These are phyloP conservation scores for Halcyon senegalensis DNA, from an alignment of 2,113 vertebrate genomes.

Conservation along the genomic window DNA sequence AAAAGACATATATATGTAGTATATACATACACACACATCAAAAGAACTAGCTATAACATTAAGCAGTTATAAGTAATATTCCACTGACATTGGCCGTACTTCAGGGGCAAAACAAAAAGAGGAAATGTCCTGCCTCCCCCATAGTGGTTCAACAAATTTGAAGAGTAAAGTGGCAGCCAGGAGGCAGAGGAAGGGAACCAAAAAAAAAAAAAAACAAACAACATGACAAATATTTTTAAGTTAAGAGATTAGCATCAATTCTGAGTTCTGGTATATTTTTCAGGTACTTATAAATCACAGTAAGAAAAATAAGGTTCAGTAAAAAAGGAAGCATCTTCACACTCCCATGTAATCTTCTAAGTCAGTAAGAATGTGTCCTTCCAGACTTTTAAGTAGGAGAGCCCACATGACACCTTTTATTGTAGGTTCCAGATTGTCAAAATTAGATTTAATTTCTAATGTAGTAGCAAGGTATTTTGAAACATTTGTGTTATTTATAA, in stretches of 20 bases:
- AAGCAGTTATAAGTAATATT: neutral
- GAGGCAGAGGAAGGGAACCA: too few relatives aligned
- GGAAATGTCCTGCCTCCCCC: neutral
- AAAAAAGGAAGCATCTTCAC: neutral
- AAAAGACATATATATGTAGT: neutral
- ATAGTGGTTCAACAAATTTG: neutral
- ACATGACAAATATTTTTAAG: neutral
- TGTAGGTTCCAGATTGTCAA: neutral
- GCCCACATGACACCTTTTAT: neutral
- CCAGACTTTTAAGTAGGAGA: neutral
- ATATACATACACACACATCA: neutral
- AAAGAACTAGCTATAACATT: neutral
- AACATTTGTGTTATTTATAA: neutral
- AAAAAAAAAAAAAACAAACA: too few relatives aligned
- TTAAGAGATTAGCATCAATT: neutral
- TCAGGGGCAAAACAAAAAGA: slow-evolving; percentile 22
- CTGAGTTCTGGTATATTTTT: neutral
- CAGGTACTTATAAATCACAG: neutral
- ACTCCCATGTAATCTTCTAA: neutral
- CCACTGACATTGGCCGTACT: neutral
- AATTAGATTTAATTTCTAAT: neutral
- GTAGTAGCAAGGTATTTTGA: neutral
- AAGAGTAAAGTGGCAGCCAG: neutral
- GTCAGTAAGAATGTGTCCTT: neutral
- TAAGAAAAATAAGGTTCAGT: neutral